phyloP scores from a whole-genome alignment of 1,140 invertebrate genomes.

The Glomeris maerens region DNA sequence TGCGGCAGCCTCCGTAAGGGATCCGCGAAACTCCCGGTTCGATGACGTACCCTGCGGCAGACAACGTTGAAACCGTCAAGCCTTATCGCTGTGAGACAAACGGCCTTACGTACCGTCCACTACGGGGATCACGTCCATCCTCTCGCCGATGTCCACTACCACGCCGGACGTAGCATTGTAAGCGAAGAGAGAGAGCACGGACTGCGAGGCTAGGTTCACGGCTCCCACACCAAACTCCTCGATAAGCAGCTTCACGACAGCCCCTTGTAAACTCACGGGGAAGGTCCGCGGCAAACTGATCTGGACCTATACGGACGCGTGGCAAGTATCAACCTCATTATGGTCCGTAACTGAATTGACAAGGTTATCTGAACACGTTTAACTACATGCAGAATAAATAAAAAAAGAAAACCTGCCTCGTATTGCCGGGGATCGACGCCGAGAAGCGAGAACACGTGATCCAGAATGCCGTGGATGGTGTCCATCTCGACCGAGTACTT shows the following conservation, averaged over 20 bases:
- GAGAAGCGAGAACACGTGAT: constrained; percentile 35
- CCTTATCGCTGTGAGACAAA: constrained; percentile 17
- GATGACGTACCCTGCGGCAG: constrained; percentile 33
- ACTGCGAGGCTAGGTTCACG: constrained; percentile 42
- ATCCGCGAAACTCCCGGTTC: constrained; percentile 35
- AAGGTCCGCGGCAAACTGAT: constrained; percentile 37
- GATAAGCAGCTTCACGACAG: constrained; percentile 32
- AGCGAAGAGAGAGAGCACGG: constrained; percentile 43
- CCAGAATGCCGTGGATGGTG: constrained; percentile 32
- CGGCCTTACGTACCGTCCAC: constrained; percentile 38
- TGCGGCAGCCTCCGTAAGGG: constrained; percentile 39
- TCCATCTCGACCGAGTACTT: constrained; percentile 34
- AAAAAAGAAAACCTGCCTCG: constrained; percentile 23
- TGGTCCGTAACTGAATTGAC: background rate
- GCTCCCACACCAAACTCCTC: constrained; percentile 33
- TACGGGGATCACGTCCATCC: constrained; percentile 45
- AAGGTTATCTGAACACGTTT: background rate
- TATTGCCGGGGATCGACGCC: constrained; percentile 32
- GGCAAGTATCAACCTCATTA: no score
- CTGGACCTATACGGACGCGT: no score
- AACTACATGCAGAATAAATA: background rate
- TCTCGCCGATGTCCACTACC: constrained; percentile 47
- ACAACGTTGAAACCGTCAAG: constrained; percentile 4
- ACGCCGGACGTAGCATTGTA: constrained; percentile 47
- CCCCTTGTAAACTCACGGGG: constrained; percentile 29